Evolutionary conservation across 1,140 invertebrate genomes (phyloP).

Genomic region (Lasaia peninsularis): DNA sequence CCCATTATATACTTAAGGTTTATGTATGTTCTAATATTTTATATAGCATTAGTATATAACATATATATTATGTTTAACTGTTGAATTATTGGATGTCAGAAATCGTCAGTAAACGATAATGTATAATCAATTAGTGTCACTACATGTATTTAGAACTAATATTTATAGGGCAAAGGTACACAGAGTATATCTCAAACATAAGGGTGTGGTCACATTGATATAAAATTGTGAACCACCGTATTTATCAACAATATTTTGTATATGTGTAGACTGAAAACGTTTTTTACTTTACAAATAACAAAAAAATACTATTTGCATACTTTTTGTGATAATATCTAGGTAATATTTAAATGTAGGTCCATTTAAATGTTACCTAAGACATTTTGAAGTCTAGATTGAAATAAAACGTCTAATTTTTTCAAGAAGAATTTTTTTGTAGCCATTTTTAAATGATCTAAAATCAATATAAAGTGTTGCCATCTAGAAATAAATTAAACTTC

Average conservation of each 20-base stretch:
- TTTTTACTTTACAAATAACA: no score
- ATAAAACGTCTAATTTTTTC: no score
- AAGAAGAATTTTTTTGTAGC: no score
- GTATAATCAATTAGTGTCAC: conserved; percentile 50
- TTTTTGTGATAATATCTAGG: no score
- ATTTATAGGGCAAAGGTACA: conserved; percentile 15
- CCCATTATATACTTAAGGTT: conserved; percentile 11
- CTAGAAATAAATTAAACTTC: no score
- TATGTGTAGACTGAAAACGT: neutral
- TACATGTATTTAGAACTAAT: conserved; percentile 51
- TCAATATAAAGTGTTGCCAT: no score
- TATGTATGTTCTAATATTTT: conserved; percentile 11
- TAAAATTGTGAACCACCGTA: neutral
- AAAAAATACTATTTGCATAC: no score
- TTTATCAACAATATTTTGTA: neutral
- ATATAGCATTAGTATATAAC: conserved; percentile 10
- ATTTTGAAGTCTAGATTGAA: no score
- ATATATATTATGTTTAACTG: conserved; percentile 7
- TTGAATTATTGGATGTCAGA: conserved; percentile 15
- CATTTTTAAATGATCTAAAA: no score
- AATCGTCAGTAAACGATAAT: conserved; percentile 21
- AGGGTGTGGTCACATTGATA: conserved; percentile 19
- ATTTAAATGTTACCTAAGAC: no score
- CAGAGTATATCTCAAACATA: neutral
- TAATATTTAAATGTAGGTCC: no score